Conservation (phyloP, 2,888 invertebrate genomes). For the Ormyrus thymus region DNA sequence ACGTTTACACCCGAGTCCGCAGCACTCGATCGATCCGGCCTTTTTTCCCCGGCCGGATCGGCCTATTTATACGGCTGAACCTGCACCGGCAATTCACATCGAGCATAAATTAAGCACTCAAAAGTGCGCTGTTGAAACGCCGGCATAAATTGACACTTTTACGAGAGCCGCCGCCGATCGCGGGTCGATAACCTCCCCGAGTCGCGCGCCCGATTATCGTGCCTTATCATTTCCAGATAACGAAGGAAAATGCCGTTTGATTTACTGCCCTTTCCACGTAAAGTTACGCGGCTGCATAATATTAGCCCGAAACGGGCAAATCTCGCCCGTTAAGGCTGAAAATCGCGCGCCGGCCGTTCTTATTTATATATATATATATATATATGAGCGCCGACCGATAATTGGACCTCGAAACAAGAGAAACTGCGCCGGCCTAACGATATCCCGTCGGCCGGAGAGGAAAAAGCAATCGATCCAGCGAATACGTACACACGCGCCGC, state of each 20-base stretch:
- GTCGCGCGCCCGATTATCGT: conserved; percentile 4
- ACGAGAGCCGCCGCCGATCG: not conserved
- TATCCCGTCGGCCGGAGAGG: not conserved
- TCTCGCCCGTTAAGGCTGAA: not conserved
- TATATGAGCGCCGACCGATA: conserved; percentile 16
- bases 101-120: not conserved
- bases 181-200: conserved; percentile 18
- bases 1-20: conserved; percentile 13
- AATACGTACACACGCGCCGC: not conserved
- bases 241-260: conserved; percentile 26
- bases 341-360: not conserved
- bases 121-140: not conserved
- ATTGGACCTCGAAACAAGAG: conserved; percentile 46
- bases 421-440: conserved; percentile 20
- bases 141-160: not conserved
- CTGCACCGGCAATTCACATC: conserved; percentile 25
- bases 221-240: conserved; percentile 41
- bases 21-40: not conserved
- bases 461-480: not conserved
- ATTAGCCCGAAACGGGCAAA: conserved; percentile 23
- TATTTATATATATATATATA: too few species aligned
- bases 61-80: conserved; percentile 12
- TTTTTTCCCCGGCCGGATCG: conserved; percentile 10
- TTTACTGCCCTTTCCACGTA: conserved; percentile 15
- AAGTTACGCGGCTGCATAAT: not conserved